These are phyloP conservation scores for Lateolabrax maculatus DNA, from an alignment of 2,797 vertebrate genomes.

Conservation along the genomic window DNA sequence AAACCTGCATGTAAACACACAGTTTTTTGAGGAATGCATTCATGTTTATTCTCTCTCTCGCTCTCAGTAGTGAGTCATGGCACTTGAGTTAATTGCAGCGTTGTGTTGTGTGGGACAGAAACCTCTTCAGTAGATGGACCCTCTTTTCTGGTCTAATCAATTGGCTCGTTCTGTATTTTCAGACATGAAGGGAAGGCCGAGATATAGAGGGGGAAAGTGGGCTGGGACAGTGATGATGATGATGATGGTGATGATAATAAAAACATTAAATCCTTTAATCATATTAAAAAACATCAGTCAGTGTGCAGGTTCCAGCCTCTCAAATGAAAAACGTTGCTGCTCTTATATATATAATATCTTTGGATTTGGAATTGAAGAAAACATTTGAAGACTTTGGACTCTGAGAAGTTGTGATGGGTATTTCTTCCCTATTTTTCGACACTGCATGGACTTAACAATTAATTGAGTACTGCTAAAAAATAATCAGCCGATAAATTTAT, in stretches of 20 bases:
- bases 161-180: conserved; percentile 29
- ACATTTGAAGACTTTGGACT: background rate
- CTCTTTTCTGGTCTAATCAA: conserved; percentile 48
- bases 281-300: too few species aligned
- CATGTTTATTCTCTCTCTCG: conserved; percentile 26
- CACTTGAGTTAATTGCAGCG: conserved; percentile 70
- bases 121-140: conserved; percentile 65
- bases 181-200: conserved; percentile 29
- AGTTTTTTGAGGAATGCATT: conserved; percentile 37
- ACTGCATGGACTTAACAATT: background rate
- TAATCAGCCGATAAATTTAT: background rate
- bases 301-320: too few species aligned
- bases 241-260: conserved; percentile 1
- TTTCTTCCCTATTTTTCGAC: background rate
- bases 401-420: background rate
- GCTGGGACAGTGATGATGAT: background rate
- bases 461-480: too few species aligned
- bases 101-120: conserved; percentile 56
- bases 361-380: background rate
- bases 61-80: conserved; percentile 61
- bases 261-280: background rate
- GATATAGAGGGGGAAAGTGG: background rate
- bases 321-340: too few species aligned
- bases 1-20: conserved; percentile 4
- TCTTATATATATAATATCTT: background rate